Percentiles rank a stretch among this genome's conserved stretches.
phyloP scores from a whole-genome alignment of 2,888 invertebrate genomes.

The Leptinotarsa peninsularis region DNA sequence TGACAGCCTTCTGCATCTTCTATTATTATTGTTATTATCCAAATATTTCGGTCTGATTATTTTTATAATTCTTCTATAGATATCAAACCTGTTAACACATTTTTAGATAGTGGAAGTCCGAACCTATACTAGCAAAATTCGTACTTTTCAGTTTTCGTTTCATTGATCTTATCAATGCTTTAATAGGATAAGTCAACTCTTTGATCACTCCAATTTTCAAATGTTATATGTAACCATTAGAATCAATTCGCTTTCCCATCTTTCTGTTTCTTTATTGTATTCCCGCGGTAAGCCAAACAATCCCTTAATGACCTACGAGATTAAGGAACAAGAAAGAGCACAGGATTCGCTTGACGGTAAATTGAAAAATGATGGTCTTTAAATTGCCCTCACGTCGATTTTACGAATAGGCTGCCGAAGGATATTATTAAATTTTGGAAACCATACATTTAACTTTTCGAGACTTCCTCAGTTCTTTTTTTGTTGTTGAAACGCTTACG shows the following conservation, averaged over 20 bases:
- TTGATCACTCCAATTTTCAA: background rate
- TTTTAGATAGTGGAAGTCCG: too few species aligned
- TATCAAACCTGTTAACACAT: too few species aligned
- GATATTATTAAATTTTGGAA: conserved; percentile 20
- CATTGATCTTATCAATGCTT: background rate
- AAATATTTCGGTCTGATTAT: too few species aligned
- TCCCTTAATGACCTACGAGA: conserved; percentile 24
- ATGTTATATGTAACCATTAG: background rate
- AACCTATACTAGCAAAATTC: too few species aligned
- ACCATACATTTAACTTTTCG: conserved; percentile 2
- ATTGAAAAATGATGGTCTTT: conserved; percentile 35
- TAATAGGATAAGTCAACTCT: background rate
- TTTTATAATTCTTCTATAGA: too few species aligned
- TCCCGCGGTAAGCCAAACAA: conserved; percentile 1
- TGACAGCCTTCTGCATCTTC: too few species aligned
- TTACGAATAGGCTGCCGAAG: conserved; percentile 11
- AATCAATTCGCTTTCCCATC: background rate
- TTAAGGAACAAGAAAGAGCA: conserved; percentile 28
- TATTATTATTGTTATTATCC: too few species aligned
- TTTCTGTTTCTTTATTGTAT: conserved; percentile 19
- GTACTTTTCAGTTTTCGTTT: too few species aligned
- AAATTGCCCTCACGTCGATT: conserved; percentile 32
- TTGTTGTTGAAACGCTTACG: background rate
- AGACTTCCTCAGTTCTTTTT: background rate
- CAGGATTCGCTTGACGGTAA: conserved; percentile 20